Percentiles rank a stretch among this genome's conserved stretches.
phyloP scores from a whole-genome alignment of 2,797 vertebrate genomes.

The Artibeus jamaicensis region DNA sequence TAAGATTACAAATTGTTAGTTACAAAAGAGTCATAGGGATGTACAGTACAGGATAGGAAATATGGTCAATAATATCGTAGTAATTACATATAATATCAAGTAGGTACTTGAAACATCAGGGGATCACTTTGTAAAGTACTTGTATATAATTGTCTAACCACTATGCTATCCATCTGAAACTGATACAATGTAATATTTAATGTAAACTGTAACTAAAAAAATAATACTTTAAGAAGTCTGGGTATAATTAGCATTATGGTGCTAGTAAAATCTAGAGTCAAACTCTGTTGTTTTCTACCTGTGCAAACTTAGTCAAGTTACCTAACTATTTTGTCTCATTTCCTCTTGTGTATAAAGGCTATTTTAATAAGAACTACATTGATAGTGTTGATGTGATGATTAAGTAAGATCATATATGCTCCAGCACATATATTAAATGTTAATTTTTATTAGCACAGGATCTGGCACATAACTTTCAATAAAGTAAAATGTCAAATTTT shows the following conservation, averaged over 20 bases:
- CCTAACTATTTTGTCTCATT: not conserved
- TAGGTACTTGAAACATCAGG: not conserved
- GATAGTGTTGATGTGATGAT: not conserved
- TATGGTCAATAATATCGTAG: not conserved
- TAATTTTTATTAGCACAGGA: not conserved
- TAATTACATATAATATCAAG: not conserved
- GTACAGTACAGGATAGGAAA: not conserved
- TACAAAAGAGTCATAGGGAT: not conserved
- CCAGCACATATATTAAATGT: not conserved
- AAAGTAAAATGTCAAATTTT: too few species aligned
- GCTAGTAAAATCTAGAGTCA: not conserved
- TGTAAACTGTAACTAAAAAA: not conserved
- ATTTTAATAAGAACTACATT: not conserved
- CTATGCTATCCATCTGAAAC: not conserved
- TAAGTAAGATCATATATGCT: not conserved
- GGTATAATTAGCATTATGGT: not conserved
- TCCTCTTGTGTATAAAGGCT: not conserved
- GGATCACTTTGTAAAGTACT: not conserved
- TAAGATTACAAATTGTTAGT: not conserved
- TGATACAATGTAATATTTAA: not conserved
- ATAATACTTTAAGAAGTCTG: not conserved
- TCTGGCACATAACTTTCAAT: not conserved
- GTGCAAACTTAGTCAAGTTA: not conserved
- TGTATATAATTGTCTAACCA: not conserved
- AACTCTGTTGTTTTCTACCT: not conserved